A percentile compares a stretch with the other conserved stretches of the same genome.
Evolutionary conservation across 2,888 invertebrate genomes (phyloP).

Genomic region (Oxytorus armatus): DNA sequence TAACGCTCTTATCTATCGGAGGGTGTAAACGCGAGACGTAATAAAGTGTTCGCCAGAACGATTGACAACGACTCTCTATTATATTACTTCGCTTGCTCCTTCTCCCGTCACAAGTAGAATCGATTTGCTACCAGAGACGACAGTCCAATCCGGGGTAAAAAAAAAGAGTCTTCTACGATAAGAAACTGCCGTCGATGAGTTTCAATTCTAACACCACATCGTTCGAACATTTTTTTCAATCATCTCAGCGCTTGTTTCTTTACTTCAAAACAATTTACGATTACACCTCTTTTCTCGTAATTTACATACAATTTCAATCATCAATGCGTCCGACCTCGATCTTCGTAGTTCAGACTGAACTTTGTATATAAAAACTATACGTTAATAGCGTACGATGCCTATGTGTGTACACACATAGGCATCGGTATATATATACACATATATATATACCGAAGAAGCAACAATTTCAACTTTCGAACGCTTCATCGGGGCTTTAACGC

Average conservation of each 20-base stretch:
- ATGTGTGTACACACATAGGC: no score
- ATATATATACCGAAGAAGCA: constrained; percentile 17
- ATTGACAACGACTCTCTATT: neutral
- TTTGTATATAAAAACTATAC: neutral
- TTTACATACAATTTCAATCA: constrained; percentile 30
- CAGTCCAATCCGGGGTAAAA: neutral
- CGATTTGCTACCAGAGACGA: neutral
- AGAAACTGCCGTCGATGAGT: neutral
- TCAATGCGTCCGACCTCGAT: neutral
- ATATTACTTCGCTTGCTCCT: neutral
- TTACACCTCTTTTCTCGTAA: constrained; percentile 6
- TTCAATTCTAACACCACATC: neutral
- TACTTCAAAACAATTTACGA: neutral
- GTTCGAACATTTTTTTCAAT: no score
- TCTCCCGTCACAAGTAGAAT: neutral
- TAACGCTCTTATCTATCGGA: constrained; percentile 7
- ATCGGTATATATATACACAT: neutral
- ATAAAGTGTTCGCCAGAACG: constrained; percentile 20
- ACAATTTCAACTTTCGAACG: constrained; percentile 59
- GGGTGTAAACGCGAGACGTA: constrained; percentile 4
- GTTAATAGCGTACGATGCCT: constrained; percentile 9
- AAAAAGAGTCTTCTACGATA: neutral
- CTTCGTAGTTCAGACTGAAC: constrained; percentile 11
- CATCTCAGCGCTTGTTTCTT: neutral
- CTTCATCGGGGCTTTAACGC: constrained; percentile 43